phyloP scores from a whole-genome alignment of 2,888 invertebrate genomes.

The Hoplodrina blanda region DNA sequence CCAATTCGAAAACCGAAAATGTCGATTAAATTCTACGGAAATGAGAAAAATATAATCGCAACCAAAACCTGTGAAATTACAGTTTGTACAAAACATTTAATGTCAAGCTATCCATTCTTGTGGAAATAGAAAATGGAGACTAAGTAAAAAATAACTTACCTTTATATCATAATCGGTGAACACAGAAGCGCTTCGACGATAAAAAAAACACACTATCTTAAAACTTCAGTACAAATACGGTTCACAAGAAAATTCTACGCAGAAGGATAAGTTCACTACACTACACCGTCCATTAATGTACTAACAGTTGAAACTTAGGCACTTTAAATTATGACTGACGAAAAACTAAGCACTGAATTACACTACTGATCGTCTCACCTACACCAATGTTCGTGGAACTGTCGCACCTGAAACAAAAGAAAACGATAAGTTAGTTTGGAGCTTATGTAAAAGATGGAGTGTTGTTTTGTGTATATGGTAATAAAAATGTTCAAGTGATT shows the following conservation, averaged over 20 bases:
- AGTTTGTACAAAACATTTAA: constrained; percentile 24
- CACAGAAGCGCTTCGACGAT: constrained; percentile 70
- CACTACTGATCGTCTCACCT: constrained; percentile 45
- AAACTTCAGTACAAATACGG: constrained; percentile 63
- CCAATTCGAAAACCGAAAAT: constrained; percentile 13
- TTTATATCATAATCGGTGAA: constrained; percentile 83
- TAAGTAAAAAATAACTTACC: constrained; percentile 72
- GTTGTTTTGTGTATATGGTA: background rate
- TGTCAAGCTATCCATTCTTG: constrained; percentile 20
- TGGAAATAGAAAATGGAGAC: constrained; percentile 26
- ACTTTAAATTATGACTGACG: constrained; percentile 58
- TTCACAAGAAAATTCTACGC: constrained; percentile 65
- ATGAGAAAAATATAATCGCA: constrained; percentile 16
- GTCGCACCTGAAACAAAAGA: constrained; percentile 64
- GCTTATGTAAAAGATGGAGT: background rate
- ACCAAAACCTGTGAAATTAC: constrained; percentile 32
- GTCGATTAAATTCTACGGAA: constrained; percentile 8
- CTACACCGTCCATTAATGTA: constrained; percentile 54
- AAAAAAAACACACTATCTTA: constrained; percentile 72
- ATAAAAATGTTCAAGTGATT: too few relatives aligned
- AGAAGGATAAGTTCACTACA: constrained; percentile 63
- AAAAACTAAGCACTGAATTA: constrained; percentile 49
- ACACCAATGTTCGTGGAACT: constrained; percentile 24
- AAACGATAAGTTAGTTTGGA: constrained; percentile 16
- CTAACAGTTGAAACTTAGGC: constrained; percentile 57